These are phyloP conservation scores for Agrotis segetum DNA, from an alignment of 2,888 invertebrate species.

Conservation along the genomic window DNA sequence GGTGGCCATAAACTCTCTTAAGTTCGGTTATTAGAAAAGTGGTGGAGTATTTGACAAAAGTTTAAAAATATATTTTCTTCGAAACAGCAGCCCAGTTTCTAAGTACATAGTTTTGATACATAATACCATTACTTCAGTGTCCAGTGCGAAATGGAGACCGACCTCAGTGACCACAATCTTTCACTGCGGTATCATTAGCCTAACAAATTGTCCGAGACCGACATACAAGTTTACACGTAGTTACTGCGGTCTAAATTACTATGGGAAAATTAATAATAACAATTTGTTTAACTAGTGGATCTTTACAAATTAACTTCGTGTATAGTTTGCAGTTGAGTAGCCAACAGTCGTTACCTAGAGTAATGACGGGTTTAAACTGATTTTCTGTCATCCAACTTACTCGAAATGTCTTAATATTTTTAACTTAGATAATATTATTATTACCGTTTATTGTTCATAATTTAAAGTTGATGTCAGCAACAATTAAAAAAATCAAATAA, in stretches of 20 bases:
- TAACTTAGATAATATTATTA: no score
- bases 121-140: constrained; percentile 75
- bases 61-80: background rate
- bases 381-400: no score
- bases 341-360: background rate
- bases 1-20: no score
- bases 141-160: constrained; percentile 76
- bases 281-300: constrained; percentile 2
- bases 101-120: constrained; percentile 67
- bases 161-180: constrained; percentile 78
- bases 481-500: no score
- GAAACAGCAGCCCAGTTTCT: background rate
- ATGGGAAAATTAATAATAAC: constrained; percentile 25
- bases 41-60: background rate
- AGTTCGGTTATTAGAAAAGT: background rate
- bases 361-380: no score
- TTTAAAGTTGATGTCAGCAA: no score
- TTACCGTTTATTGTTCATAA: no score
- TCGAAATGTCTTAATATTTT: no score
- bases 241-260: constrained; percentile 33
- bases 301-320: background rate
- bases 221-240: constrained; percentile 65
- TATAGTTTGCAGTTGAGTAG: background rate
- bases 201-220: constrained; percentile 78
- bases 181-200: constrained; percentile 79